Base-by-base conservation (phyloP, 2,113 vertebrate genomes). In the Aptenodytes patagonicus region DNA sequence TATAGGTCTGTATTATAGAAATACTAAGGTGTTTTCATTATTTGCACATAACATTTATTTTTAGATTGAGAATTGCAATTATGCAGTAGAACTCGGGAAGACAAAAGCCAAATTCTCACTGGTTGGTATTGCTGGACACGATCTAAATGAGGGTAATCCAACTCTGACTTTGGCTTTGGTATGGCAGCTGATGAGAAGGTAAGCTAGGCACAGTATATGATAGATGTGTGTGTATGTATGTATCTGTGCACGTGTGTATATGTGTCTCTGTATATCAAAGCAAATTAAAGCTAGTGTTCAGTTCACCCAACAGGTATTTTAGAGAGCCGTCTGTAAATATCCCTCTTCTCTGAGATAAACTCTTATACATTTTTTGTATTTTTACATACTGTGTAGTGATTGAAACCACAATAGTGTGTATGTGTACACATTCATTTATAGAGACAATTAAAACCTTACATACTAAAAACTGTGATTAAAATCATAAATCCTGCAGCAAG, bases 151-250 rank as follows among this genome's bases (percentile, higher is more conserved):
- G 87, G 99, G 99, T 47, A 99, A 99, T 57, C 17, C 93, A n/a
- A 98, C 99, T 72, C 98, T 99, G 94, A 99, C 99, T 5, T 96
- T 99, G 98, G 99, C 99, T 17, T 91, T 99, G 97, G 93, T 99
- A 4, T 99, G 99, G 99, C 99, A 99, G 92, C 97, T 99, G 87
- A 99, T 99, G 99, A 99, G 99, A 97, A 99, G 99, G 99, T 99
- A 96, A 98, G 75, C 46, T 40, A 40, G 36, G 20, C 40, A 18
- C 60, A 57, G 29, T 28, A 11, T 52, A 2, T 36, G 28, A 40
- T 7, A 32, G 9, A 38, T 47, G n/a, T 61, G n/a, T 61, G 10
- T 71, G 4, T 32, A 2, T 44, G 3, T 62, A 0, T 25, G 4
- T 52, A 13, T 75, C 25, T 80, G 21, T 64, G 42, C 12, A 8